These are phyloP conservation scores for Eupithecia pulchellata DNA, from an alignment of 2,888 invertebrate species.

Conservation along the genomic window DNA sequence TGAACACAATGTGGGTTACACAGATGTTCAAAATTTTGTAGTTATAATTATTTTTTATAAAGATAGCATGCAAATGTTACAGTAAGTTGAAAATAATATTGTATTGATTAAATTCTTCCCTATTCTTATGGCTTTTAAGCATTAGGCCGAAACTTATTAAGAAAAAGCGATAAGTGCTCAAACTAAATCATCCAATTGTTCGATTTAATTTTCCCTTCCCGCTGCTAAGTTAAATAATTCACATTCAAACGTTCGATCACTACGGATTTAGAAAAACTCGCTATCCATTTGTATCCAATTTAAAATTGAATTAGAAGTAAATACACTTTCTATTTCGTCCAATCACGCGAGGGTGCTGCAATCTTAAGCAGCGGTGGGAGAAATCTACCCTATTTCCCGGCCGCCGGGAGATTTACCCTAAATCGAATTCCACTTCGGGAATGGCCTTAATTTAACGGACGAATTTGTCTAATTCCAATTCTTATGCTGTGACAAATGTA, in stretches of 20 bases:
- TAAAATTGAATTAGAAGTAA: conserved; percentile 83
- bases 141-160: conserved; percentile 33
- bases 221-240: conserved; percentile 69
- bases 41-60: too few species aligned
- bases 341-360: conserved; percentile 72
- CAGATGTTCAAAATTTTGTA: too few species aligned
- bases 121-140: too few species aligned
- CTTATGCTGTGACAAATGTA: conserved; percentile 83
- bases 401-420: conserved; percentile 75
- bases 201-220: conserved; percentile 67
- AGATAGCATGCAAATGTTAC: too few species aligned
- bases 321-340: conserved; percentile 78
- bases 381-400: conserved; percentile 67
- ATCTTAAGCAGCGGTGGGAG: conserved; percentile 64
- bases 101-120: too few species aligned
- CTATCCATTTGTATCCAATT: conserved; percentile 81
- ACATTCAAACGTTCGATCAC: conserved; percentile 53
- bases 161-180: conserved; percentile 37
- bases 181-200: conserved; percentile 57
- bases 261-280: conserved; percentile 67
- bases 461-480: conserved; percentile 85
- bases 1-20: too few species aligned
- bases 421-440: conserved; percentile 79
- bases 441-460: conserved; percentile 83
- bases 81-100: too few species aligned